Percentiles rank a stretch among this genome's conserved stretches.
Evolutionary conservation across 1,140 invertebrate species (phyloP).

Genomic region (Protaetia brevitarsis): DNA sequence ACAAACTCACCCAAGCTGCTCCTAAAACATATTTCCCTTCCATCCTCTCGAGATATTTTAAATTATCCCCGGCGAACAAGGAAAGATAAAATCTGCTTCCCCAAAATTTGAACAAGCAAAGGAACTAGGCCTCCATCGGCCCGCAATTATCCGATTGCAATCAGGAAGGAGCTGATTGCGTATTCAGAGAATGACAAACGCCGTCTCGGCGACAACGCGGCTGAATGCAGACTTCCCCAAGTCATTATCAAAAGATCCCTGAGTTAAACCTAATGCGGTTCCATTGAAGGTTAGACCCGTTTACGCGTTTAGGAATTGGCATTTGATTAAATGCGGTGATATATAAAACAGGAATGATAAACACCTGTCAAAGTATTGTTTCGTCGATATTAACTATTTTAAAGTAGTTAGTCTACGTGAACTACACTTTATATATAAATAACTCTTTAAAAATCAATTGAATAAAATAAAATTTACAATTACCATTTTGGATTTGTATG

Average conservation of each 20-base stretch:
- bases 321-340: neutral
- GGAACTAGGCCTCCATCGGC: neutral
- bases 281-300: neutral
- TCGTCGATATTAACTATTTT: too few species aligned
- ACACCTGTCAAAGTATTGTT: too few species aligned
- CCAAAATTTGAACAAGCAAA: neutral
- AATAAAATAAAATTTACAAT: too few species aligned
- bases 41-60: neutral
- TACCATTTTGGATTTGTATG: too few species aligned
- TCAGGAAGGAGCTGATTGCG: neutral
- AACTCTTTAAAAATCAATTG: too few species aligned
- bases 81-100: neutral
- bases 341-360: neutral
- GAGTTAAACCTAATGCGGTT: neutral
- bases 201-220: neutral
- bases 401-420: too few species aligned
- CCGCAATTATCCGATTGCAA: conserved; percentile 6
- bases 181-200: conserved; percentile 9
- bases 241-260: neutral
- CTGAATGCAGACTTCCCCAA: neutral
- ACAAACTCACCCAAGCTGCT: neutral
- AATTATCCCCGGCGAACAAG: neutral
- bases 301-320: neutral
- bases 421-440: too few species aligned
- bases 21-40: neutral